These are phyloP conservation scores for Ormyrus nitidulus DNA, from an alignment of 2,888 invertebrate genomes.

Conservation along the genomic window DNA sequence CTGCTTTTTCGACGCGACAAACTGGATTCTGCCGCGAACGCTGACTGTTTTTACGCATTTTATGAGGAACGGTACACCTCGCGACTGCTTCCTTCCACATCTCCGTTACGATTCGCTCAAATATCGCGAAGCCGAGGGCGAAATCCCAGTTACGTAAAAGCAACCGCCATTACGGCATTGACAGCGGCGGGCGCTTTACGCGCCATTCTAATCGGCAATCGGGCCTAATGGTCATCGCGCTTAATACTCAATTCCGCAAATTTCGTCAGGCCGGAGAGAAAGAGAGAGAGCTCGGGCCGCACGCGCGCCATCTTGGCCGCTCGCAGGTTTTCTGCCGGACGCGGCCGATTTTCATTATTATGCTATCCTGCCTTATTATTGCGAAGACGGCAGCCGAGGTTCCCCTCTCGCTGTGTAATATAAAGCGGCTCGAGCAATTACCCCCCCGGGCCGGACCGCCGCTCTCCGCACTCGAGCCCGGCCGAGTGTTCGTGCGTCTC, in stretches of 20 bases:
- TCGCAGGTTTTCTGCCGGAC: slow-evolving; percentile 48
- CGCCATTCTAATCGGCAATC: slow-evolving; percentile 42
- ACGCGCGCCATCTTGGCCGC: neutral
- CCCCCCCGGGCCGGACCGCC: slow-evolving; percentile 8
- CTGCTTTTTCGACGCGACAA: slow-evolving; percentile 19
- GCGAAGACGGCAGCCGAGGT: slow-evolving; percentile 29
- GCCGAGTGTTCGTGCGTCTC: neutral
- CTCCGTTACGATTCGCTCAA: neutral
- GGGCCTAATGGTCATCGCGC: slow-evolving; percentile 41
- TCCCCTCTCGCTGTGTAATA: neutral
- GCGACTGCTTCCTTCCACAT: slow-evolving; percentile 5
- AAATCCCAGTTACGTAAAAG: neutral
- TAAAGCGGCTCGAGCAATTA: slow-evolving; percentile 29
- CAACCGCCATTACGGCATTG: neutral
- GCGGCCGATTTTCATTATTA: slow-evolving; percentile 54
- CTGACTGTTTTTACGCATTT: slow-evolving; percentile 6
- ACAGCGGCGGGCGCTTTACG: neutral
- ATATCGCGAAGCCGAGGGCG: neutral
- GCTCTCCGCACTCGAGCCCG: neutral
- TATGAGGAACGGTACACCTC: slow-evolving; percentile 28
- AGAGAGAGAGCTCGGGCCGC: neutral
- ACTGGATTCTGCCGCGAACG: slow-evolving; percentile 27
- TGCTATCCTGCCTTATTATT: slow-evolving; percentile 48
- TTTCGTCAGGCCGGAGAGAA: slow-evolving; percentile 1
- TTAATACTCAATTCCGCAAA: slow-evolving; percentile 51